Evolutionary conservation across 2,888 invertebrate genomes (phyloP).

Genomic region (Melinaea marsaeus): DNA sequence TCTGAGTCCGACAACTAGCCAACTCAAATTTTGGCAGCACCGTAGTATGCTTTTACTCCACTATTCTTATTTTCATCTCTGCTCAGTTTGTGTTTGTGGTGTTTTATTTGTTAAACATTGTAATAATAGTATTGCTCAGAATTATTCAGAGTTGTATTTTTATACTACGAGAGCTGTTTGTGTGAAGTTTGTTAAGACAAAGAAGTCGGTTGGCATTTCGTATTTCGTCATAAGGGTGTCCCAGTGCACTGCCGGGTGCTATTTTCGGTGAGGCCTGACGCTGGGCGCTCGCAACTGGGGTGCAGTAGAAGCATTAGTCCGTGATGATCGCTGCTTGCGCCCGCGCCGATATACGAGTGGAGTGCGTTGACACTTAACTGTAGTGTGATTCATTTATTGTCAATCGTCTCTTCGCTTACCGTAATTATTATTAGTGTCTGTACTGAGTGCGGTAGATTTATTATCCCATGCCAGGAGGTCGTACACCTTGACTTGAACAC

Average conservation of each 20-base stretch:
- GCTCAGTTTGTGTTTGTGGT: conserved; percentile 41
- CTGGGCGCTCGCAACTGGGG: conserved; percentile 67
- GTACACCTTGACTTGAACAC: conserved; percentile 69
- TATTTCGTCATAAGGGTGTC: conserved; percentile 68
- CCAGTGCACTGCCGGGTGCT: conserved; percentile 73
- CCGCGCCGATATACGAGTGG: conserved; percentile 61
- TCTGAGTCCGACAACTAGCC: conserved; percentile 50
- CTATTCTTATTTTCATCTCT: conserved; percentile 66
- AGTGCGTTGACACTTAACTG: conserved; percentile 77
- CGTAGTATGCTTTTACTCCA: conserved; percentile 44
- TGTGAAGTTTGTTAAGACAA: conserved; percentile 39
- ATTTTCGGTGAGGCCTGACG: conserved; percentile 60
- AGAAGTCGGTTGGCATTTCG: conserved; percentile 48
- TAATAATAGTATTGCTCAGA: not conserved
- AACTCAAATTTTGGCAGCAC: conserved; percentile 65
- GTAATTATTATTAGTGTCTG: conserved; percentile 55
- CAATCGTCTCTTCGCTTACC: conserved; percentile 48
- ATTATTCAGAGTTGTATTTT: not conserved
- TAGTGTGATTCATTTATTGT: conserved; percentile 69
- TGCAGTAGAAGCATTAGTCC: conserved; percentile 62
- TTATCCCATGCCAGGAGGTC: conserved; percentile 48
- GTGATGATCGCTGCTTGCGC: conserved; percentile 59
- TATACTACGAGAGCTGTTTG: not conserved
- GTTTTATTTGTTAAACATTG: conserved; percentile 16
- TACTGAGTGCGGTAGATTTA: conserved; percentile 61